Base-by-base conservation (phyloP, 2,888 invertebrate species). In the Bhutanitis thaidina region DNA sequence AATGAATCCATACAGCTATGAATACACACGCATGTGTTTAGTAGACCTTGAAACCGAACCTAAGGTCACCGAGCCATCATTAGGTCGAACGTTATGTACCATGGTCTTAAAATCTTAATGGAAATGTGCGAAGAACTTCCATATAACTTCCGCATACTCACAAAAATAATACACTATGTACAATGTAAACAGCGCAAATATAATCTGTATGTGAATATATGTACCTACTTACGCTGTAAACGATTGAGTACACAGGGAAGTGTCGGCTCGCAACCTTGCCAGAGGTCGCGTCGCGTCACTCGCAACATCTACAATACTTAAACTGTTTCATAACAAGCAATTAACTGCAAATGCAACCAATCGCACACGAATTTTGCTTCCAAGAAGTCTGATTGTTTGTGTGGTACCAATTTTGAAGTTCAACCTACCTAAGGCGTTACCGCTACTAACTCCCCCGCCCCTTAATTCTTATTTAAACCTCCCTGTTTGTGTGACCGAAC, bases 241-340 rank as follows among this genome's bases (percentile, higher is more conserved):
- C 72, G 77, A 74, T 74, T 75, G 77, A 80, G 78, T 71, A 84
- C 77, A 87, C 74, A 86, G 86, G 87, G 87, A 88, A 88, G 88
- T 85, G 76, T 61, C 67, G 71, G 73, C 72, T 63, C 63, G 64
- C 79, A 81, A 85, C 88, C 88, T 88, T 89, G 88, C 74, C 67
- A 72, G 83, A 88, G 88, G 88, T 87, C 85, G 77, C 71, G 63
- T 52, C 73, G 71, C 82, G 85, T 85, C 86, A 83, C 74, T 78
- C 72, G 80, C 79, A 76, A 79, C 82, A 79, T 77, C 77, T 77
- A 76, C 65, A 67, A 69, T 59, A 58, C 61, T 58, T 78, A 80
- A 75, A 81, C 77, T 71, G 79, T 84, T 80, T 77, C 78, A 82
- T 83, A 82, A 78, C 67, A 62, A 72, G 69, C 71, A 76, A 70